Conservation (phyloP, 2,888 invertebrate species). For the Nematopogon swammerdamellus region DNA sequence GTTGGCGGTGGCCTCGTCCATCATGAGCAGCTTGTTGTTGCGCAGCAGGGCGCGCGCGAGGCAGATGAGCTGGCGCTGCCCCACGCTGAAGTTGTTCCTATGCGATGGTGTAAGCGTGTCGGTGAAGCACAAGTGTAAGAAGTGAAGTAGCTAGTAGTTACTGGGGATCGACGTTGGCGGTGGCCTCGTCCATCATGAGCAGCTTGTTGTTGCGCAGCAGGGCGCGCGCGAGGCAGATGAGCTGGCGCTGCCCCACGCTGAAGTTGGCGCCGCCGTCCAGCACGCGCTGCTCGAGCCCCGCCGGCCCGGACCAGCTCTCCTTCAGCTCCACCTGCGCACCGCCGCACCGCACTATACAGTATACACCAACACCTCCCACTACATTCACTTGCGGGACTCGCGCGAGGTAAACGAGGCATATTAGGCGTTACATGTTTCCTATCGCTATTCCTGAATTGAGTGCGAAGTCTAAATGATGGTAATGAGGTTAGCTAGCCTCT, state of each 20-base stretch:
- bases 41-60: conserved; percentile 64
- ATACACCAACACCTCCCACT: no score
- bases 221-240: conserved; percentile 69
- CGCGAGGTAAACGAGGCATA: no score
- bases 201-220: conserved; percentile 61
- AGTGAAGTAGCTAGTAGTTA: no score
- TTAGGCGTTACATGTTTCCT: no score
- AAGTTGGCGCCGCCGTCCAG: conserved; percentile 57
- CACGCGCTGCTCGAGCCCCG: conserved; percentile 48
- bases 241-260: conserved; percentile 62
- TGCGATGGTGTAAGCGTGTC: no score
- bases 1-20: conserved; percentile 66
- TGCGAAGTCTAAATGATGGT: no score
- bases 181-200: conserved; percentile 64
- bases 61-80: conserved; percentile 66
- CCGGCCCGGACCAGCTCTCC: conserved; percentile 30
- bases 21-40: conserved; percentile 60
- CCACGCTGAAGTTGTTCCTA: conserved; percentile 62
- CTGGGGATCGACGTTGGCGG: conserved; percentile 61
- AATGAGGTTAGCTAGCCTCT: no score
- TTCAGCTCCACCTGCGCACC: conserved; percentile 51
- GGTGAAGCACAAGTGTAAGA: no score
- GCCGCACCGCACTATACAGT: no score
- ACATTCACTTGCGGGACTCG: no score
- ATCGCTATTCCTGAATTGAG: no score